Evolutionary conservation across 1,140 invertebrate genomes (phyloP), one percentile per base, ranked within the genome.

Genomic region (Zeugodacus cucurbitae): DNA sequence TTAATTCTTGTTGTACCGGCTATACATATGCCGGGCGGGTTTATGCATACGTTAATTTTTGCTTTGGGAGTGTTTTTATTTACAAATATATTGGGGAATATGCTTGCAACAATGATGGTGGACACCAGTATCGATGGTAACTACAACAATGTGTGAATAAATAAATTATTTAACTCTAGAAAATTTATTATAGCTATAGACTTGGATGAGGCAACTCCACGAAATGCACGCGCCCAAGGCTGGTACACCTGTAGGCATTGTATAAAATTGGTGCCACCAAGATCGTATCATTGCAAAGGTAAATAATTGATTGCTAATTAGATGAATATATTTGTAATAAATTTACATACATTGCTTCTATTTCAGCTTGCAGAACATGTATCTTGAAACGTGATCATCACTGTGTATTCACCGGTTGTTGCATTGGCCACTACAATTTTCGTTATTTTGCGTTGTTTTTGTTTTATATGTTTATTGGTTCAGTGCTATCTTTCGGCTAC

Each of bases 311-410:
- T 44, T 44, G 7, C 41, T n/a, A n/a, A n/a, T n/a, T n/a, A n/a
- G n/a, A n/a, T n/a, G 41, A 44, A 4, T 6, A 44, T 44, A 44
- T 44, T 44, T 44, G 10, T 44, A 32, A 29, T 22, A 67, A 34
- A 67, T 32, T 29, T 34, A 11, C 20, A 34, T 29, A 70, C 34
- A 37, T 5, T 2, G 11, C 11, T 82, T 48, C 14, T 34, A 11
- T 82, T 82, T 29, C 74, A 82, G 74, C 94, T 58, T 99, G 98
- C 91, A 93, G 95, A 88, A 93, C 94, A 32, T 99, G 98, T 91
- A 96, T 99, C 64, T 91, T 99, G 8, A 98, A 98, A 92, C 95
- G 98, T 90, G 98, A 99, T 93, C 98, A 99, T 94, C 98, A 99
- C 92, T 99, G 98, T 92, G 96, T 97, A 57, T 99, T 99, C 93